Percentiles rank a stretch among this genome's conserved stretches.
Evolutionary conservation across 2,797 vertebrate genomes (phyloP).

Genomic region (Tamandua tetradactyla): DNA sequence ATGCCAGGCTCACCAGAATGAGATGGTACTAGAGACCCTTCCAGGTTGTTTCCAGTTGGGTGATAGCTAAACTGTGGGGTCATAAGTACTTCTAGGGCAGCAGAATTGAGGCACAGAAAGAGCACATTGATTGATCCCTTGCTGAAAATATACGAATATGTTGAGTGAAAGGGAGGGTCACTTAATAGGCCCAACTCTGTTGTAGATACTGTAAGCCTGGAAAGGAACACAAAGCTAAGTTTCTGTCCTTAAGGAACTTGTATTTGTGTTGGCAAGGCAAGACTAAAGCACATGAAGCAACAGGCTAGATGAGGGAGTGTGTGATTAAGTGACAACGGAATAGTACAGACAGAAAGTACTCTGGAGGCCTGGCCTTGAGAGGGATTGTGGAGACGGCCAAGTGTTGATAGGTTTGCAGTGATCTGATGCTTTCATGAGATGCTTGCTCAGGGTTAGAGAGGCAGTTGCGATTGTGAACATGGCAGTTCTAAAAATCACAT

Average conservation of each 20-base stretch:
- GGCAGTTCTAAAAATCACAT: constrained; percentile 62
- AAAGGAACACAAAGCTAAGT: constrained; percentile 53
- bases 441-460: constrained; percentile 61
- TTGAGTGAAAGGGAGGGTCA: constrained; percentile 47
- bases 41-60: background rate
- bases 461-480: constrained; percentile 40
- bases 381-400: constrained; percentile 48
- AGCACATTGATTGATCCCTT: constrained; percentile 20
- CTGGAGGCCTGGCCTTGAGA: constrained; percentile 57
- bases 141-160: constrained; percentile 55
- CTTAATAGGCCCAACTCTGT: background rate
- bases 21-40: background rate
- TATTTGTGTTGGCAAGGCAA: constrained; percentile 77
- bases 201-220: constrained; percentile 52
- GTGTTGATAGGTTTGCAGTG: constrained; percentile 74
- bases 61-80: background rate
- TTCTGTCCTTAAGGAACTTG: constrained; percentile 59
- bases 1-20: background rate
- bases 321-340: constrained; percentile 75
- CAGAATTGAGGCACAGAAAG: constrained; percentile 16
- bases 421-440: constrained; percentile 66
- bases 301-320: constrained; percentile 56
- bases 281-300: constrained; percentile 63
- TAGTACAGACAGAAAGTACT: constrained; percentile 69
- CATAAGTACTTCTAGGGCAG: background rate